Percentiles rank a stretch among this genome's conserved stretches.
Conservation (phyloP, 2,888 invertebrate genomes). For the Eupithecia vulgata region DNA sequence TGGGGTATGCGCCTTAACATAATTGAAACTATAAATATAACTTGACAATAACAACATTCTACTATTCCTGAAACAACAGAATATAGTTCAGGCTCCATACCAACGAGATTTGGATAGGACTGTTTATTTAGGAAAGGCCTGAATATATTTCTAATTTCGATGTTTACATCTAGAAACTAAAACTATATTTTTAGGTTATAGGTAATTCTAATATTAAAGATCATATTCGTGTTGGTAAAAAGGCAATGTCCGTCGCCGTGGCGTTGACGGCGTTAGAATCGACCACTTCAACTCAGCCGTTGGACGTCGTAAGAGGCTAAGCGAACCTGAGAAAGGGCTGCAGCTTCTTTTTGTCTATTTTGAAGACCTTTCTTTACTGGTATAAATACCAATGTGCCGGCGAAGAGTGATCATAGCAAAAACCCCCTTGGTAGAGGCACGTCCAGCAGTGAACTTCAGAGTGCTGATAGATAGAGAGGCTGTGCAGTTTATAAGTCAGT, state of each 20-base stretch:
- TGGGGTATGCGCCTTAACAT: too few relatives aligned
- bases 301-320: background rate
- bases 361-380: too few relatives aligned
- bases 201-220: background rate
- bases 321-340: too few relatives aligned
- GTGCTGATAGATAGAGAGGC: too few relatives aligned
- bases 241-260: background rate
- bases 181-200: background rate
- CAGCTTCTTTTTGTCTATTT: too few relatives aligned
- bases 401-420: too few relatives aligned
- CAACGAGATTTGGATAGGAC: conserved; percentile 25
- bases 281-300: background rate
- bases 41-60: background rate
- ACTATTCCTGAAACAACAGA: conserved; percentile 26
- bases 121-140: conserved; percentile 17
- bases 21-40: background rate
- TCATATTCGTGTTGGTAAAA: background rate
- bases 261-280: background rate
- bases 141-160: conserved; percentile 15
- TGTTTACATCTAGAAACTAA: background rate
- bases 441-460: too few relatives aligned
- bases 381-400: too few relatives aligned
- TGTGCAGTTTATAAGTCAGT: too few relatives aligned
- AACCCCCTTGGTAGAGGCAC: too few relatives aligned
- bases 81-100: conserved; percentile 20